These are phyloP conservation scores for Noctuana brunneofusca DNA, from an alignment of 2,888 invertebrate genomes.

Conservation along the genomic window DNA sequence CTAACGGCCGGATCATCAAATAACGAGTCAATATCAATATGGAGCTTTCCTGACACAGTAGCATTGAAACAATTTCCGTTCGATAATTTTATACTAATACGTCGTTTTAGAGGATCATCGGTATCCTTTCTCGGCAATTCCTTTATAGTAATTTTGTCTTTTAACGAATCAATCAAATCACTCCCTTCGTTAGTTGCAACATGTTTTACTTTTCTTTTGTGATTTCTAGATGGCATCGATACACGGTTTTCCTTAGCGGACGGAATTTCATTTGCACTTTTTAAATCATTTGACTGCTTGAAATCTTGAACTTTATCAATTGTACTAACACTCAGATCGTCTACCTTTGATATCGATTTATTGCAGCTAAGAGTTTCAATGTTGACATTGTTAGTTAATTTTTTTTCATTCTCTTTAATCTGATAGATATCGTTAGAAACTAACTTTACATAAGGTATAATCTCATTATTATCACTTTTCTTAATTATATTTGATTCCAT, in stretches of 20 bases:
- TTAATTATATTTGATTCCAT: background rate
- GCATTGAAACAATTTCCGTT: conserved; percentile 64
- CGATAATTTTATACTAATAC: conserved; percentile 58
- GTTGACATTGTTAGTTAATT: background rate
- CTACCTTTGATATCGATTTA: background rate
- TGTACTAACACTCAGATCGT: background rate
- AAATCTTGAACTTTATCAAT: background rate
- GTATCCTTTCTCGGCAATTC: conserved; percentile 45
- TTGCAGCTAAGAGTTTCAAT: background rate
- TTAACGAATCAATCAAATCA: conserved; percentile 8
- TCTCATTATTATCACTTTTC: background rate
- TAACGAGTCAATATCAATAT: conserved; percentile 55
- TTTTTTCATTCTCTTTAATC: background rate
- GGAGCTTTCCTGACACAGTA: conserved; percentile 57
- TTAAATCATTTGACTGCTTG: background rate
- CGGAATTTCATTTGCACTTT: background rate
- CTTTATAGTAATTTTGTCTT: conserved; percentile 47
- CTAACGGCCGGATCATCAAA: conserved; percentile 58
- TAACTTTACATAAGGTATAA: conserved; percentile 4
- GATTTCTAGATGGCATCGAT: conserved; percentile 5
- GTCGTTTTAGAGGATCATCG: conserved; percentile 50
- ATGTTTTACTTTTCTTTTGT: background rate
- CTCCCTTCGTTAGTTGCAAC: background rate
- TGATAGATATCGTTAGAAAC: background rate
- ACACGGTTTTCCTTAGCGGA: background rate